Evolutionary conservation across 2,888 invertebrate species (phyloP).

Genomic region (Caenorhabditis sp.): DNA sequence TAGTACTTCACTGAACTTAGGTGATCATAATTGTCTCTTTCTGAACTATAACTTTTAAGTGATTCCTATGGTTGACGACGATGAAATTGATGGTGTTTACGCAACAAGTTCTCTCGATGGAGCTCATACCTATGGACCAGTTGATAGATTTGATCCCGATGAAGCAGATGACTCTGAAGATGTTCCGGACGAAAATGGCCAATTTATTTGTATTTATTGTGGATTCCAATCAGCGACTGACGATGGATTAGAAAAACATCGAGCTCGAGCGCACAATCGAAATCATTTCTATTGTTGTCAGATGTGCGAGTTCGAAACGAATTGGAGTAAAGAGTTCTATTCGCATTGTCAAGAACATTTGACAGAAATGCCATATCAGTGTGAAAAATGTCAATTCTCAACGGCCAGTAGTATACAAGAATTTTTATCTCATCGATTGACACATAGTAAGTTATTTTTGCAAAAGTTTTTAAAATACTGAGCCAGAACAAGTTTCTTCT

Average conservation of each 20-base stretch:
- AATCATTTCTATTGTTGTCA: constrained; percentile 77
- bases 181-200: constrained; percentile 40
- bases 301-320: constrained; percentile 77
- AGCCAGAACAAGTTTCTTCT: background rate
- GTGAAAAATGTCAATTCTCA: constrained; percentile 76
- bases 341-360: constrained; percentile 75
- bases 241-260: constrained; percentile 71
- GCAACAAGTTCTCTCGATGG: constrained; percentile 31
- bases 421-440: constrained; percentile 76
- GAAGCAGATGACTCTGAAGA: constrained; percentile 49
- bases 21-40: too few relatives aligned
- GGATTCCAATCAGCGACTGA: constrained; percentile 39
- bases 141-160: constrained; percentile 46
- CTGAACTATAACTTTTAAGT: constrained; percentile 11
- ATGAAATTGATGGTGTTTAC: constrained; percentile 55
- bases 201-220: constrained; percentile 43
- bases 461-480: background rate
- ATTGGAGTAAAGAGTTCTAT: constrained; percentile 77
- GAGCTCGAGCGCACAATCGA: constrained; percentile 75
- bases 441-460: constrained; percentile 72
- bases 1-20: too few relatives aligned
- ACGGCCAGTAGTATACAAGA: constrained; percentile 74
- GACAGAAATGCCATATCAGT: constrained; percentile 77
- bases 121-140: constrained; percentile 42
- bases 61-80: constrained; percentile 52